Base-by-base conservation (phyloP, 1,140 invertebrate species). In the Cheumatopsyche charites region DNA sequence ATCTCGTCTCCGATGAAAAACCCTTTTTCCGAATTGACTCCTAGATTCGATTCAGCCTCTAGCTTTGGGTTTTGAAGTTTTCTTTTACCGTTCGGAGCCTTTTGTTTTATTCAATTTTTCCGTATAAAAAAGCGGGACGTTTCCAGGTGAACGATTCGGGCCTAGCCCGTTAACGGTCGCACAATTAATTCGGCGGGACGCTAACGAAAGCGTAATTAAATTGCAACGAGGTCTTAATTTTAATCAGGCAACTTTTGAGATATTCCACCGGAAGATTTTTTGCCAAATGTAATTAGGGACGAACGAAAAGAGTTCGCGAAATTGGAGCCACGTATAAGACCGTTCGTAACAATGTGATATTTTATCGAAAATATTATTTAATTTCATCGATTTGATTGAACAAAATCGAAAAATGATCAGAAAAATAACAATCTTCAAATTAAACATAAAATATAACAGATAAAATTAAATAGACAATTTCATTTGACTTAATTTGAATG, bases 151-250 rank as follows among this genome's bases (percentile, higher is more conserved):
- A 65, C 19, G 15, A 65, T 65, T 41, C 62, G 11, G 41, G 9
- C n/a, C n/a, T n/a, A n/a, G n/a, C n/a, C n/a, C n/a, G n/a, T n/a
- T n/a, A n/a, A n/a, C n/a, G n/a, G 29, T 36, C 9, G 29, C 9
- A 36, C 29, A 36, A 36, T 36, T 58, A 58, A 58, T 58, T 25
- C 55, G 23, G 23, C 21, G 55, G 25, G 23, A 58, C 21, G 23
- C 62, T 45, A 45, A 65, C 62, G 23, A 66, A 66, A 66, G 63
- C 43, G 43, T 66, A 66, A 66, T 66, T 66, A 66, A 66, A 66
- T 66, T 66, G 63, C 63, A 47, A 66, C 63, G 63, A 49, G 63
- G 63, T 47, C 63, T 66, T 66, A 66, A 66, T 66, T 66, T 66
- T 66, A 66, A 66, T 66, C 63, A 47, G 43, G 63, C 15, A 66